Evolutionary conservation across 2,797 vertebrate genomes (phyloP).

Genomic region (Catostomus latipinnis): DNA sequence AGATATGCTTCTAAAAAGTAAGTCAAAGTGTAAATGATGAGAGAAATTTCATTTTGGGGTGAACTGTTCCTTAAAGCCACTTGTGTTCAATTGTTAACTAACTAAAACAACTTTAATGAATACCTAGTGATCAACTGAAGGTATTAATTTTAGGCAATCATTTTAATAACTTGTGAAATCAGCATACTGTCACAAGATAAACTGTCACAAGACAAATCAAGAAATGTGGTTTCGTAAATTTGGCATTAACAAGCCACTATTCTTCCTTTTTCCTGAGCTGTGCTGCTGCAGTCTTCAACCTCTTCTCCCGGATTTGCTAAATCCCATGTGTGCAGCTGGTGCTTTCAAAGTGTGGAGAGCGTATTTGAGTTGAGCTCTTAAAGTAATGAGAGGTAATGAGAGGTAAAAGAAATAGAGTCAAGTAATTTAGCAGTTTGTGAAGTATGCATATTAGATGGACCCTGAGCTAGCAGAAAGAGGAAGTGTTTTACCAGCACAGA

Average conservation of each 20-base stretch:
- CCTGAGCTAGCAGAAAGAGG: constrained; percentile 20
- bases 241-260: not conserved
- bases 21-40: no score
- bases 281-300: constrained; percentile 22
- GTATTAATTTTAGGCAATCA: no score
- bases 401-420: constrained; percentile 31
- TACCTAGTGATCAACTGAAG: no score
- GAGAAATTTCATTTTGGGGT: no score
- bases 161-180: no score
- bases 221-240: no score
- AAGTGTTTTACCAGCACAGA: constrained; percentile 23
- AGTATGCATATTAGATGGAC: constrained; percentile 36
- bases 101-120: no score
- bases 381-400: constrained; percentile 48
- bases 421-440: constrained; percentile 35
- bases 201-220: no score
- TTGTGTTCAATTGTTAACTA: no score
- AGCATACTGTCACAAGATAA: no score
- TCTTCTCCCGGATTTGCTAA: constrained; percentile 31
- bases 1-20: no score
- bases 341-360: constrained; percentile 23
- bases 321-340: not conserved
- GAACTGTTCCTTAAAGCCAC: no score
- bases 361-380: constrained; percentile 22
- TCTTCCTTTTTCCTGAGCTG: constrained; percentile 2